Evolutionary conservation across 2,888 invertebrate species (phyloP).

Genomic region (Cataglyphis albicans): DNA sequence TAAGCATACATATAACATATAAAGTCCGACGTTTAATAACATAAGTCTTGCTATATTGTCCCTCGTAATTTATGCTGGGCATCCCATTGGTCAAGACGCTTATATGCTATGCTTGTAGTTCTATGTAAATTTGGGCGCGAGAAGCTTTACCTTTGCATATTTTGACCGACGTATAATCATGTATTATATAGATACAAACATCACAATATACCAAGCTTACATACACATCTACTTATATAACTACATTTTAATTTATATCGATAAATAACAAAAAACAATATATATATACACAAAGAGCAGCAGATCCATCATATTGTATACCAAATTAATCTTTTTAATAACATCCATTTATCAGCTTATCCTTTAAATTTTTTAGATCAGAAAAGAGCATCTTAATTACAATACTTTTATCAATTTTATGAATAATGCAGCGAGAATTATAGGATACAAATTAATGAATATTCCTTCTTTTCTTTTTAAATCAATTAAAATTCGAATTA

Average conservation of each 20-base stretch:
- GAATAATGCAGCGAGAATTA: not conserved
- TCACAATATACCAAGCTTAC: conserved; percentile 3
- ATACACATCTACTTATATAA: not conserved
- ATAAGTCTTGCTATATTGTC: conserved; percentile 37
- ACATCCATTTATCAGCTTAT: not conserved
- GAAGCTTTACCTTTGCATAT: conserved; percentile 37
- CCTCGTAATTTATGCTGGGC: conserved; percentile 33
- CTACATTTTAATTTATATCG: conserved; percentile 3
- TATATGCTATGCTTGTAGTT: conserved; percentile 35
- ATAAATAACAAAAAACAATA: not conserved
- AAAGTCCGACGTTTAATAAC: conserved; percentile 23
- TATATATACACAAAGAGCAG: not conserved
- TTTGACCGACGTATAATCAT: conserved; percentile 2
- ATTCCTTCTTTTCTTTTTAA: not conserved
- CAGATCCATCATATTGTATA: not conserved
- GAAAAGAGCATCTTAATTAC: not conserved
- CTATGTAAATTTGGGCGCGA: conserved; percentile 33
- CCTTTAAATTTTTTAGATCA: not conserved
- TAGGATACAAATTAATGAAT: not conserved
- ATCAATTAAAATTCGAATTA: not conserved
- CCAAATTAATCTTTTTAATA: not conserved
- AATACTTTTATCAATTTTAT: not conserved
- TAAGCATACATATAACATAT: conserved; percentile 27
- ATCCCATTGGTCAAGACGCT: conserved; percentile 44
- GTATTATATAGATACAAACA: not conserved